Evolutionary conservation across 2,888 invertebrate species (phyloP), one percentile per base, ranked within the genome.

Genomic region (Temnothorax ravouxi): DNA sequence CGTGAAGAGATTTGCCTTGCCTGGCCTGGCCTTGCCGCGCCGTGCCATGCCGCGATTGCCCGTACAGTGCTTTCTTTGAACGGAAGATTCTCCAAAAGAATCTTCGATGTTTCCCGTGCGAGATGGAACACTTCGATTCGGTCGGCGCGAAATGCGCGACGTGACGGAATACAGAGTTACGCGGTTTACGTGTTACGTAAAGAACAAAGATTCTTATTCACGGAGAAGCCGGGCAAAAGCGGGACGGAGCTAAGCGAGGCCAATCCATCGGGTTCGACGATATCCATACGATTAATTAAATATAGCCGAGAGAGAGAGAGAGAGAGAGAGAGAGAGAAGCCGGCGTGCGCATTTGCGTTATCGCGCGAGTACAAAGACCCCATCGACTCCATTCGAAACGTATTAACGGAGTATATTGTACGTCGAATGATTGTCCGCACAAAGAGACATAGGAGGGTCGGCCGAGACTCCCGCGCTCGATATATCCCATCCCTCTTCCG

Each of bases 401-500:
- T 72, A 84, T 84, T 84, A 84, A 64, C 80, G 34, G 71, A 80
- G 84, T 64, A 84, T 84, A 84, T 84, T 84, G 84, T 84, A 71
- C 71, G 47, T 52, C 64, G 71, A 80, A 84, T 79, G 50, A 83
- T 61, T 61, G 83, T 59, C 52, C 61, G 29, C 41, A 67, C 67
- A 69, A 79, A 77, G 61, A 69, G 67, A 47, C 29, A 41, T 2
- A 18, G 76, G 67, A 56, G 41, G 41, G 50, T 6, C 44, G 44
- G 21, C 8, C 34, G 59, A 50, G 59, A 50, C 29, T 25, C 44
- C 13, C 59, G 59, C 47, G 62, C 54, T 62, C 82, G 75, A 82
- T 82, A 66, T 82, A 82, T 76, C 66, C 75, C 34, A 41, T 25
- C 21, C 47, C 79, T 71, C 72, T 71, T 80, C 72, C 72, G 72